Evolutionary conservation across 2,888 invertebrate genomes (phyloP), one percentile per base, ranked within the genome.

Genomic region (Drosophila subquinaria): DNA sequence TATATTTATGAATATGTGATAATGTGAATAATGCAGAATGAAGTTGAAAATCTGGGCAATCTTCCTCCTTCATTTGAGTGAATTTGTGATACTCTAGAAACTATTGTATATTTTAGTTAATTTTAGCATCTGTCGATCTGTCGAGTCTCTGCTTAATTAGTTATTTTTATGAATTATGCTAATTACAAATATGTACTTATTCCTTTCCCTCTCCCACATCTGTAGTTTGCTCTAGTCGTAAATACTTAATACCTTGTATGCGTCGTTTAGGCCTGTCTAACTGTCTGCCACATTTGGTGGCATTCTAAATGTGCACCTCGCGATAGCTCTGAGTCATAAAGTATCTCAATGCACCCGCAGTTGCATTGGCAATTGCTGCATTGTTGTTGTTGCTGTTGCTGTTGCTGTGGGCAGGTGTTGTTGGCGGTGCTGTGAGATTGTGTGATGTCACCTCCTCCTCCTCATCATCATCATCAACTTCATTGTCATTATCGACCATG

Each of bases 261-360:
- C 73, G 79, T 89, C 79, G 57, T 82, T 81, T 70, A 80, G 81
- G 82, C 70, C 76, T 86, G 82, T 67, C 81, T 62, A 75, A 69
- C 38, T 65, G 45, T 75, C 4, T 53, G 35, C 57, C 60, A 47
- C 42, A n/a, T n/a, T 47, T 38, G 23, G 30, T 48, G 15, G 27
- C 17, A n/a, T 30, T 48, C 48, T 82, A 90, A 69, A 90, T 90
- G 27, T 89, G 88, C 61, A 90, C 89, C 70, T 90, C 90, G 53
- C 81, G 80, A 81, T 89, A 85, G 74, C 82, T 89, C 77, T 91
- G 88, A 13, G 81, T 84, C 79, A 90, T 75, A 48, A 88, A 78
- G 64, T 91, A 91, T 65, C 81, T 81, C 40, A 90, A 81, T 60
- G 81, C 86, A 17, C 75, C 83, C 45, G 76, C 84, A 33, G 73